Percentiles rank a stretch among this genome's conserved stretches.
These are phyloP conservation scores for Poeciliopsis infans DNA, from an alignment of 2,797 vertebrate species.

Conservation along the genomic window DNA sequence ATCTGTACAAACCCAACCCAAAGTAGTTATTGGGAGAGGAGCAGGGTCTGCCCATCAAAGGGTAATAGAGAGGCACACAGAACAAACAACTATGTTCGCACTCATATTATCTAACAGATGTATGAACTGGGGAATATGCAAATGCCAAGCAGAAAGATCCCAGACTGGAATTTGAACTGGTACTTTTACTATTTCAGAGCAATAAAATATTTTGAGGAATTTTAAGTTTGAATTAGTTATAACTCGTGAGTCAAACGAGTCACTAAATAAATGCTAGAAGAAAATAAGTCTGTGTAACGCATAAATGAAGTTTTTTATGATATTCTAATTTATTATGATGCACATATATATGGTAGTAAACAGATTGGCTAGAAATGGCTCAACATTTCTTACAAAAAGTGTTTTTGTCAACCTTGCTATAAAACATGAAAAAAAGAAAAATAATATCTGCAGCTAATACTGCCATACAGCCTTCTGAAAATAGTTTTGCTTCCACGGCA, in stretches of 20 bases:
- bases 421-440: neutral
- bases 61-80: neutral
- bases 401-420: neutral
- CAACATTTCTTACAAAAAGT: neutral
- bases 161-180: neutral
- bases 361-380: neutral
- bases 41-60: neutral
- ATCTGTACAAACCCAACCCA: neutral
- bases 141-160: neutral
- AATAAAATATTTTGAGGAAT: neutral
- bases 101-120: neutral
- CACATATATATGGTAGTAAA: neutral
- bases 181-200: neutral
- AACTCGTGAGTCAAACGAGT: neutral
- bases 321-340: neutral
- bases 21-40: neutral
- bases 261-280: neutral
- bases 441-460: conserved; percentile 8
- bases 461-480: conserved; percentile 17
- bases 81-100: neutral
- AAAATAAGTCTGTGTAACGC: neutral
- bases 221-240: neutral
- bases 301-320: neutral
- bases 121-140: neutral
- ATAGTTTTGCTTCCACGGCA: conserved; percentile 16